Percentiles rank a stretch among this genome's conserved stretches.
phyloP scores from a whole-genome alignment of 1,140 invertebrate genomes.

The Apis dorsata region DNA sequence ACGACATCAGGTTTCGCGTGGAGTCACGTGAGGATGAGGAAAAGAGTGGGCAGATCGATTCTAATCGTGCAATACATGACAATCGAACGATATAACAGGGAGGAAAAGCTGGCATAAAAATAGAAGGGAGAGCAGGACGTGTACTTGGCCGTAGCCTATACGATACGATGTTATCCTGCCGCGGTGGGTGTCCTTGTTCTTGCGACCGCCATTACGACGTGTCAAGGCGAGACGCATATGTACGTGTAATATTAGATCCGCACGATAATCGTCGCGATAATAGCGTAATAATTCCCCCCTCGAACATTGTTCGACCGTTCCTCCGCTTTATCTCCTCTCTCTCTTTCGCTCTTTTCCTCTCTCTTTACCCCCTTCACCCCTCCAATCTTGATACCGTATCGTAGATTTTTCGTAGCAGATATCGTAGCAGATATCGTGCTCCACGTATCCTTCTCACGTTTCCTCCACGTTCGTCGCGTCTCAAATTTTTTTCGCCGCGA shows the following conservation, averaged over 20 bases:
- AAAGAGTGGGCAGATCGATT: conserved; percentile 51
- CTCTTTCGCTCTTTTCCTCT: background rate
- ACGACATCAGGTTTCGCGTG: conserved; percentile 25
- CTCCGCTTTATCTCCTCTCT: background rate
- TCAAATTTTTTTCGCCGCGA: background rate
- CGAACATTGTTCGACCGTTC: background rate
- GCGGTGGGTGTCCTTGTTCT: conserved; percentile 64
- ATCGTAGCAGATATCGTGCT: background rate
- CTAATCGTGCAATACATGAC: conserved; percentile 37
- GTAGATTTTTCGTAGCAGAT: background rate
- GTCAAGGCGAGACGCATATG: conserved; percentile 66
- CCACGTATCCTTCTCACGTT: background rate
- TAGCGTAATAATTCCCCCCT: conserved; percentile 43
- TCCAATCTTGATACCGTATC: background rate
- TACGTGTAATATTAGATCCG: conserved; percentile 58
- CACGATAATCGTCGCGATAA: conserved; percentile 45
- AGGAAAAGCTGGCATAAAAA: conserved; percentile 57
- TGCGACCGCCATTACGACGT: conserved; percentile 61
- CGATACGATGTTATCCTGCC: conserved; percentile 65
- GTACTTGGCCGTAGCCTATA: conserved; percentile 66
- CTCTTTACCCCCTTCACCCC: background rate
- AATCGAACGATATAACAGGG: conserved; percentile 49
- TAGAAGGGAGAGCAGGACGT: conserved; percentile 50
- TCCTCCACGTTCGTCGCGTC: background rate
- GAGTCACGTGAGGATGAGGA: conserved; percentile 44